These are phyloP conservation scores for Rhinichthys osculus DNA, from an alignment of 2,797 vertebrate species.

Conservation along the genomic window DNA sequence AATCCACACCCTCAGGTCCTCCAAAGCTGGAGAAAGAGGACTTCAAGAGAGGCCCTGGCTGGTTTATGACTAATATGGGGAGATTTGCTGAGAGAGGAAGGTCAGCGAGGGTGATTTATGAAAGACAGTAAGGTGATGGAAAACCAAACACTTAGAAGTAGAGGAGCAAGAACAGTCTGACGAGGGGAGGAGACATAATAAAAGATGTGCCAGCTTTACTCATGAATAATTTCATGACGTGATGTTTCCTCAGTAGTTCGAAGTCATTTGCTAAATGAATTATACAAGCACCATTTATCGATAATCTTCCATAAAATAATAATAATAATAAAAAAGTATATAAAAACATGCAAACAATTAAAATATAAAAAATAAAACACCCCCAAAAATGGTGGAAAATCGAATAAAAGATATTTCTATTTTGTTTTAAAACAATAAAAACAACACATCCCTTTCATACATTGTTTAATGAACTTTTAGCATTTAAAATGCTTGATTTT, in stretches of 20 bases:
- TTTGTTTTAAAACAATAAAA: neutral
- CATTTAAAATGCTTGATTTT: neutral
- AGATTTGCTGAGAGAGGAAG: constrained; percentile 33
- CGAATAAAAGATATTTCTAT: too few species aligned
- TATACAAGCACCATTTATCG: neutral
- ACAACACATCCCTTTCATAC: neutral
- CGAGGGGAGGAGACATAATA: neutral
- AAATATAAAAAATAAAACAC: neutral
- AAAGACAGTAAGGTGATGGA: constrained; percentile 4
- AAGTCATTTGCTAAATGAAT: neutral
- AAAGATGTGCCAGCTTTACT: neutral
- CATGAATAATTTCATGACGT: neutral
- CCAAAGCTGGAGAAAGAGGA: constrained; percentile 12
- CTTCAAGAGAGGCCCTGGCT: constrained; percentile 13
- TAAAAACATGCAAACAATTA: too few species aligned
- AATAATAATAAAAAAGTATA: neutral
- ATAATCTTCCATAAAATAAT: neutral
- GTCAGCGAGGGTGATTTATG: constrained; percentile 33
- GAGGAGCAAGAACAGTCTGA: neutral
- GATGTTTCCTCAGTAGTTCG: neutral
- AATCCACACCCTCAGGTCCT: constrained; percentile 5
- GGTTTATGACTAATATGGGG: constrained; percentile 29
- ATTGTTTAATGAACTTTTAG: neutral
- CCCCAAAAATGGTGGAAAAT: too few species aligned
- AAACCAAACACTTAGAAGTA: constrained; percentile 1